A percentile compares a stretch with the other conserved stretches of the same genome.
phyloP scores from a whole-genome alignment of 1,140 invertebrate species.

The Eriocheir sinensis region DNA sequence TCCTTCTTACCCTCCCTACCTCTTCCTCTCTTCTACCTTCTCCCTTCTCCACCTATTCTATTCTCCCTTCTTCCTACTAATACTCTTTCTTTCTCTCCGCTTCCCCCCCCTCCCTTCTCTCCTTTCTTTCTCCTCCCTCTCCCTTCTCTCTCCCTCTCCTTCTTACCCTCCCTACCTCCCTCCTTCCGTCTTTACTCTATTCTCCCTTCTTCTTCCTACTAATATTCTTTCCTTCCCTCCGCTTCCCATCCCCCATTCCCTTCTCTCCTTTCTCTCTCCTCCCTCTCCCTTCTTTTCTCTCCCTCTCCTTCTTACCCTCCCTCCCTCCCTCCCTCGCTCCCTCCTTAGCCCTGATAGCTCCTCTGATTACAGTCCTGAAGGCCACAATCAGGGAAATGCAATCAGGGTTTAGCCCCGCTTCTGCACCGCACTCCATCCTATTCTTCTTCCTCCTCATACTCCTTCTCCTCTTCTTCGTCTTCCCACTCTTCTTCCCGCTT shows the following conservation, averaged over 20 bases:
- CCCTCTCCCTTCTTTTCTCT: background rate
- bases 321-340: background rate
- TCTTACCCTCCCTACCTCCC: no score
- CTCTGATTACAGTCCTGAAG: conserved; percentile 67
- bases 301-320: background rate
- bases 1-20: background rate
- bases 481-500: background rate
- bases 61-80: background rate
- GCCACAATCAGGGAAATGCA: conserved; percentile 63
- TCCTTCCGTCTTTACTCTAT: background rate
- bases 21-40: background rate
- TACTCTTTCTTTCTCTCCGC: background rate
- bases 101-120: background rate
- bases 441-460: background rate
- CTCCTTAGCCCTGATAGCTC: conserved; percentile 56
- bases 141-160: background rate
- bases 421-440: background rate
- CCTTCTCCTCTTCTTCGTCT: background rate
- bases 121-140: background rate
- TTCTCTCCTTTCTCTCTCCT: background rate
- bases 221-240: background rate
- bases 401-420: background rate
- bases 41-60: background rate
- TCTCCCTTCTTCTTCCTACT: background rate
- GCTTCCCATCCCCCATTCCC: background rate